Evolutionary conservation across 37 sponge, comb jelly and placozoan species (phyloP).

Genomic region (Crambe crambe): DNA sequence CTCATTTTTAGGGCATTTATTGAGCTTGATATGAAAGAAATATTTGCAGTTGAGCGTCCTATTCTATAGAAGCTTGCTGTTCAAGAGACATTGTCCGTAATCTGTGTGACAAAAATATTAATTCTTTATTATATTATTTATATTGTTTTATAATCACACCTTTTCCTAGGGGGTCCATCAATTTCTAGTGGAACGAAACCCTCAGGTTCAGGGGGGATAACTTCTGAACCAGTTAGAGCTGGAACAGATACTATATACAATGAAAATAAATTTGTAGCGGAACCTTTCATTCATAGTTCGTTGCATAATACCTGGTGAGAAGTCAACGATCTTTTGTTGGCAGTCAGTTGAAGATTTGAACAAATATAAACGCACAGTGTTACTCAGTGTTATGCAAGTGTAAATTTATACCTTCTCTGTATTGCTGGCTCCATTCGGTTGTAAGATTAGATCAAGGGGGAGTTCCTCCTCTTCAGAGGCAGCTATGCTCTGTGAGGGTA

Average conservation of each 20-base stretch:
- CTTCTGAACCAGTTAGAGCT: not conserved
- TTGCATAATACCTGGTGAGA: not conserved
- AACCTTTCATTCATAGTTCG: too few species aligned
- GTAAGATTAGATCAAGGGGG: not conserved
- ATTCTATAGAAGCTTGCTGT: not conserved
- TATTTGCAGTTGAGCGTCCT: slow-evolving; percentile 58
- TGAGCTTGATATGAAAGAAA: slow-evolving; percentile 38
- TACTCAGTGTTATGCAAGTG: not conserved
- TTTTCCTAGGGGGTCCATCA: slow-evolving; percentile 31
- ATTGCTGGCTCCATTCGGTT: not conserved
- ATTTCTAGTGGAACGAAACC: slow-evolving; percentile 17
- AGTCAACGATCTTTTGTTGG: not conserved
- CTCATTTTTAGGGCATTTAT: slow-evolving; percentile 55
- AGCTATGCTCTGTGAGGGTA: not conserved
- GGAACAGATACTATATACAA: not conserved
- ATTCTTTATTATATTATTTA: not conserved
- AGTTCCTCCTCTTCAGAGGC: not conserved
- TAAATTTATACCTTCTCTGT: not conserved
- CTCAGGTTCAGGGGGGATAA: not conserved
- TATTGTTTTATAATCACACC: not conserved
- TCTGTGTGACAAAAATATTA: not conserved
- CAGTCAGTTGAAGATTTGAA: too few species aligned
- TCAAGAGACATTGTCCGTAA: slow-evolving; percentile 24
- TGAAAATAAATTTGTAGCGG: too few species aligned
- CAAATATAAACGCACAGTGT: too few species aligned